A percentile compares a stretch with the other conserved stretches of the same genome.
Conservation (phyloP, 2,113 vertebrate genomes). For the Salvelinus fontinalis region DNA sequence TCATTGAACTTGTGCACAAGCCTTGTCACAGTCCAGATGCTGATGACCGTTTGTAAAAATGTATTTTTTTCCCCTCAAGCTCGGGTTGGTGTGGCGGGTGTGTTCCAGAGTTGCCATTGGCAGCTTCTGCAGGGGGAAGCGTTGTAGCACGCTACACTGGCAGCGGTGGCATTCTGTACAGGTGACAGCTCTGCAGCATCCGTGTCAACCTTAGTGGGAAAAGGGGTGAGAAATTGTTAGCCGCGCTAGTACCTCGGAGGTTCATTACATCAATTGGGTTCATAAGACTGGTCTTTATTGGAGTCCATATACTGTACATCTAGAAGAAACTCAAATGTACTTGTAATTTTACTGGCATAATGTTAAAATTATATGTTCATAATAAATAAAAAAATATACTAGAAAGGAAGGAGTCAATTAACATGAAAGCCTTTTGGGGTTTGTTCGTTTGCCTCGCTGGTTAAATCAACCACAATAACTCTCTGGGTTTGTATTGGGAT, state of each 20-base stretch:
- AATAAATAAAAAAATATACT: too few species aligned
- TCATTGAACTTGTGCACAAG: constrained; percentile 71
- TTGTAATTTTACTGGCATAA: too few species aligned
- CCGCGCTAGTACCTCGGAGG: constrained; percentile 42
- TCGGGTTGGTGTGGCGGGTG: neutral
- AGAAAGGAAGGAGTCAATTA: neutral
- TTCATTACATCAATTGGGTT: constrained; percentile 60
- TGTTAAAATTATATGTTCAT: too few species aligned
- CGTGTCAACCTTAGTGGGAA: constrained; percentile 61
- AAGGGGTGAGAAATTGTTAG: constrained; percentile 65
- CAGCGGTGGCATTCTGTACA: constrained; percentile 63
- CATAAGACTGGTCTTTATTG: neutral
- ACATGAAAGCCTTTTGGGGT: neutral
- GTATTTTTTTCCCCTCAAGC: constrained; percentile 41
- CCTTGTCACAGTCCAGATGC: constrained; percentile 70
- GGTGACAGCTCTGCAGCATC: constrained; percentile 64
- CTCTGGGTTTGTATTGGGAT: neutral
- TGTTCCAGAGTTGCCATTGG: constrained; percentile 59
- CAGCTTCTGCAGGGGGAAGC: constrained; percentile 69
- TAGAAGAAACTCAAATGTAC: too few species aligned
- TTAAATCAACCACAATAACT: neutral
- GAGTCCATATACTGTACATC: too few species aligned
- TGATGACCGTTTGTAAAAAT: constrained; percentile 65
- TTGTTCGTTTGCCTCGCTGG: neutral
- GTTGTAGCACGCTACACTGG: constrained; percentile 57